Evolutionary conservation across 1,140 invertebrate species (phyloP).

Genomic region (Hypsibius dujardini): DNA sequence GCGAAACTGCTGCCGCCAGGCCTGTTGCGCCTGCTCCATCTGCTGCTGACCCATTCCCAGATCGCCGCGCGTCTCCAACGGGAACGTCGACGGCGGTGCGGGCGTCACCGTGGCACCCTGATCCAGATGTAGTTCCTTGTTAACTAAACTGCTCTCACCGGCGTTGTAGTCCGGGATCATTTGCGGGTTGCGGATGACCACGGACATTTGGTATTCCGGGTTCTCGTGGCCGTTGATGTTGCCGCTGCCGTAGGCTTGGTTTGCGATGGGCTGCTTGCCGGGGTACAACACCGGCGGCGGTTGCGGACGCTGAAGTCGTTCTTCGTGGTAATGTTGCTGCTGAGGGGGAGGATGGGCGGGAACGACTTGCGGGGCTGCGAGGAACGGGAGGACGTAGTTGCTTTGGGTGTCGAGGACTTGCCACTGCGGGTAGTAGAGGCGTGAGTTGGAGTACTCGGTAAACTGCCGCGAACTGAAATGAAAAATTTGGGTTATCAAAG

Average conservation of each 20-base stretch:
- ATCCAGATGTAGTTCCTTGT: not conserved
- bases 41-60: not conserved
- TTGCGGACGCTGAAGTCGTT: not conserved
- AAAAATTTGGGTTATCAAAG: too few relatives aligned
- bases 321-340: too few relatives aligned
- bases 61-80: not conserved
- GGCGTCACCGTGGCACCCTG: not conserved
- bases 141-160: not conserved
- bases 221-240: conserved; percentile 17
- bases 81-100: not conserved
- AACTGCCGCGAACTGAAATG: conserved; percentile 3
- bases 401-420: not conserved
- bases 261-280: not conserved
- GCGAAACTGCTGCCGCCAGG: not conserved
- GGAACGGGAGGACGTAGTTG: conserved; percentile 2
- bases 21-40: not conserved
- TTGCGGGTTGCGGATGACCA: conserved; percentile 11
- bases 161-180: conserved; percentile 6
- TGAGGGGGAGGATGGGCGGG: not conserved
- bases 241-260: not conserved
- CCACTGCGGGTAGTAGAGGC: conserved; percentile 16
- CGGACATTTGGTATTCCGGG: conserved; percentile 13
- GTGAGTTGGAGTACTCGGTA: conserved; percentile 12
- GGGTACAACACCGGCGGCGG: conserved; percentile 12
- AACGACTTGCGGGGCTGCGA: not conserved